These are phyloP conservation scores for Listronotus oregonensis DNA, from an alignment of 1,140 invertebrate genomes.

Conservation along the genomic window DNA sequence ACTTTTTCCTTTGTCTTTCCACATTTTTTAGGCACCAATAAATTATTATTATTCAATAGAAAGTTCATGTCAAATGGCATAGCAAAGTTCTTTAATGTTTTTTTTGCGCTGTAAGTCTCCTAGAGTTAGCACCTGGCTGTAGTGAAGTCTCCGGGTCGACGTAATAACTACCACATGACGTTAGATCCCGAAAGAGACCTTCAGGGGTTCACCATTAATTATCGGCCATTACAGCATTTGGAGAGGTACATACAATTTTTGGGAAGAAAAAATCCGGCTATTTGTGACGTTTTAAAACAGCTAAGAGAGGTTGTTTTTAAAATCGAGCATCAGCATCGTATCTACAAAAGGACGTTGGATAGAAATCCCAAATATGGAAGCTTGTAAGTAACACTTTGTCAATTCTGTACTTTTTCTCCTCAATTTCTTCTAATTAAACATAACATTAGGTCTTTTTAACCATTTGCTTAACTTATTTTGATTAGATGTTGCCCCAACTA, in stretches of 20 bases:
- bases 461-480: too few relatives aligned
- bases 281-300: slow-evolving; percentile 52
- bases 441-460: too few relatives aligned
- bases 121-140: slow-evolving; percentile 66
- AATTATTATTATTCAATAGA: too few relatives aligned
- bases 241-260: slow-evolving; percentile 48
- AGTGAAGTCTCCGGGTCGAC: slow-evolving; percentile 63
- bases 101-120: slow-evolving; percentile 54
- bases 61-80: too few relatives aligned
- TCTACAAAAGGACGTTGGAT: slow-evolving; percentile 74
- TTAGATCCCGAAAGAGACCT: slow-evolving; percentile 86
- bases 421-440: too few relatives aligned
- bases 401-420: too few relatives aligned
- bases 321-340: slow-evolving; percentile 79
- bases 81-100: too few relatives aligned
- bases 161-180: slow-evolving; percentile 69
- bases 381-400: slow-evolving; percentile 69
- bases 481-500: neutral
- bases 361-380: slow-evolving; percentile 86
- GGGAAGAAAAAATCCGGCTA: slow-evolving; percentile 26
- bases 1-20: too few relatives aligned
- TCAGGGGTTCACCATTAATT: slow-evolving; percentile 82
- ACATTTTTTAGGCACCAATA: too few relatives aligned
- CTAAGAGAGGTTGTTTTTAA: slow-evolving; percentile 74
- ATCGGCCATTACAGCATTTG: slow-evolving; percentile 73